Base-by-base conservation (phyloP, 2,888 invertebrate species). In the Epirrhoe tristata region DNA sequence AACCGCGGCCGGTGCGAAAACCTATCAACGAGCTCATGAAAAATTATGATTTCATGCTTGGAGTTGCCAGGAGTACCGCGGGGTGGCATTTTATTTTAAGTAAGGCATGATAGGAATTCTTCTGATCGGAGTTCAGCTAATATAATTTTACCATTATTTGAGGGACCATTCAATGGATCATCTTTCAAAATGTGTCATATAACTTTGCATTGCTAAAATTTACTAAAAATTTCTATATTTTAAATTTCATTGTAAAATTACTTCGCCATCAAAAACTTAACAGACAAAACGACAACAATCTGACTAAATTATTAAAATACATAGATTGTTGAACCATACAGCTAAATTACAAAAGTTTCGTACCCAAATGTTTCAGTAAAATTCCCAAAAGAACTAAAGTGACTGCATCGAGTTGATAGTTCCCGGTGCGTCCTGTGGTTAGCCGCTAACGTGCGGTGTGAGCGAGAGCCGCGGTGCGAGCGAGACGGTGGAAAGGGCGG, bases 21-120 rank as follows among this genome's bases (percentile, higher is more conserved):
- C 93, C 93, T 93, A 93, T 93, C 92, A 91, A 91, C 92, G 91
- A 86, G 89, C 92, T 91, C 91, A 91, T 93, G 91, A 93, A 93
- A 92, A 91, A 93, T 91, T 93, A 93, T 93, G 88, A 92, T 89
- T 90, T 88, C 89, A 88, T 88, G 86, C 89, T 89, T 86, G 86
- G 82, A 84, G 81, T 81, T 80, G 81, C 81, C 79, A 79, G 74
- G 74, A 76, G 79, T 55, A 64, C 77, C 81, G 79, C 79, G 77
- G 87, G 88, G 87, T 85, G 87, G 87, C 86, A 88, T 86, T 90
- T 88, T 83, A 89, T 89, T 87, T 80, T 77, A 75, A 73, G 70
- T 77, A 76, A 84, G 81, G 83, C 81, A 87, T 79, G 86, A 81
- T 72, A 85, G 81, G 82, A 87, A 89, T 90, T 82, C 79, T 75